These are phyloP conservation scores for Ceratitis capitata DNA, from an alignment of 1,140 invertebrate species.

Conservation along the genomic window DNA sequence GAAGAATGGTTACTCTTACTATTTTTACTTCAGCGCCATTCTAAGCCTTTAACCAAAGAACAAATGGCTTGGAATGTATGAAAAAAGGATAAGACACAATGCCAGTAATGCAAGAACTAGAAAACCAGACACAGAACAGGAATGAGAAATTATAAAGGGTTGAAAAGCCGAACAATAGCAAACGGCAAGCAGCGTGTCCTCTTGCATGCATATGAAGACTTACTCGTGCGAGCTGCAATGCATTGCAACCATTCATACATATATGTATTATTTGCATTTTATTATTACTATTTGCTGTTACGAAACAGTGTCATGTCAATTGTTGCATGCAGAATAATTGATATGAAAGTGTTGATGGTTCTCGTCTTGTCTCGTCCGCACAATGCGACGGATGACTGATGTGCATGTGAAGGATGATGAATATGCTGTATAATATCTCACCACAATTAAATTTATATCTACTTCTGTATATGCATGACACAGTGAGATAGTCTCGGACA, in stretches of 20 bases:
- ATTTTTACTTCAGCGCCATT: background rate
- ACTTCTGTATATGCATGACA: background rate
- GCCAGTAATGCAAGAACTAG: background rate
- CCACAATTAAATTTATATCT: background rate
- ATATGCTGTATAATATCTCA: background rate
- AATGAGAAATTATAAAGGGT: background rate
- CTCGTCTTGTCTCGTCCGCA: constrained; percentile 6
- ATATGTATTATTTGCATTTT: background rate
- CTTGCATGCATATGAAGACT: background rate
- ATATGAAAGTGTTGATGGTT: constrained; percentile 34
- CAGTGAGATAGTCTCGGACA: constrained; percentile 19
- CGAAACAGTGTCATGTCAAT: constrained; percentile 20
- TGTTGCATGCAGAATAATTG: constrained; percentile 35
- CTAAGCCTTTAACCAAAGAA: background rate
- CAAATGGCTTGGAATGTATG: background rate
- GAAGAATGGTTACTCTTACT: too few species aligned
- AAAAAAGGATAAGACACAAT: background rate
- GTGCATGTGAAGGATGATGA: background rate
- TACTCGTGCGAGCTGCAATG: background rate
- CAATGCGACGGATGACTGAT: constrained; percentile 24
- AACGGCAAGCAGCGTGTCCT: background rate
- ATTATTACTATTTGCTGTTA: background rate
- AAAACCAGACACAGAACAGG: background rate
- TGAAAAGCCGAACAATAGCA: background rate
- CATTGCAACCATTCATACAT: background rate